A percentile compares a stretch with the other conserved stretches of the same genome.
Evolutionary conservation across 2,113 vertebrate genomes (phyloP).

Genomic region (Atrichornis clamosus): DNA sequence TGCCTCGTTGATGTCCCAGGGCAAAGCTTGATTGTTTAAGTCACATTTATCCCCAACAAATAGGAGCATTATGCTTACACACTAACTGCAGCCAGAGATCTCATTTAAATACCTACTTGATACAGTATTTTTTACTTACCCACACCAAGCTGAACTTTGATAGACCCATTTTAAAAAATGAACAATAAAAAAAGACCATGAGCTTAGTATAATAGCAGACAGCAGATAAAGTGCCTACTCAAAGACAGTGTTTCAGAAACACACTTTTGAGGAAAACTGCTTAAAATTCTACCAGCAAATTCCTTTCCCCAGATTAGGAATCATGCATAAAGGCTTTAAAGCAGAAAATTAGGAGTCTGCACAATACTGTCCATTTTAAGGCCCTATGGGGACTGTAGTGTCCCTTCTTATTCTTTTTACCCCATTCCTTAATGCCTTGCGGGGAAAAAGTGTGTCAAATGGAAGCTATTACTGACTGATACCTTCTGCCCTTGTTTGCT

Average conservation of each 20-base stretch:
- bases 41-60: not conserved
- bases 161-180: not conserved
- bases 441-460: not conserved
- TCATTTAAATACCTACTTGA: not conserved
- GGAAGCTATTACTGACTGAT: not conserved
- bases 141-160: not conserved
- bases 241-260: not conserved
- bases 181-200: not conserved
- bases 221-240: not conserved
- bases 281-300: not conserved
- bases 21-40: not conserved
- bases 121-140: not conserved
- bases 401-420: not conserved
- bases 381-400: not conserved
- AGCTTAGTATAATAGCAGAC: not conserved
- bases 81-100: not conserved
- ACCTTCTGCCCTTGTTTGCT: not conserved
- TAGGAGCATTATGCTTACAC: not conserved
- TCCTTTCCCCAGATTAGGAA: not conserved
- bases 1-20: not conserved
- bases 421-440: not conserved
- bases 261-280: not conserved
- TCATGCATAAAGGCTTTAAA: not conserved
- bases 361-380: not conserved
- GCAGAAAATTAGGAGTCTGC: not conserved